Evolutionary conservation across 2,797 vertebrate genomes (phyloP), one percentile per base, ranked within the genome.

Genomic region (Lophotriccus pileatus): DNA sequence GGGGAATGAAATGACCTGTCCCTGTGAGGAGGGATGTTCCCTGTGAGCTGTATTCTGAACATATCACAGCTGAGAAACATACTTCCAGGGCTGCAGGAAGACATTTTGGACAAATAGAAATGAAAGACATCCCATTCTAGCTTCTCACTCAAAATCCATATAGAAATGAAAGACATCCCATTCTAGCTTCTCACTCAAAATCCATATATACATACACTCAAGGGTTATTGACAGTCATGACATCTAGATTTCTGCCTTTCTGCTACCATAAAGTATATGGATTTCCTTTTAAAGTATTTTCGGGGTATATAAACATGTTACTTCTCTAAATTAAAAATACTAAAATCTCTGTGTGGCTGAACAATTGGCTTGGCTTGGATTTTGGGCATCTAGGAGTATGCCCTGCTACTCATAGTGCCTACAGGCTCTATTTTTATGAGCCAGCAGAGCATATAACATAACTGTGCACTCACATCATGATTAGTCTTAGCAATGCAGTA

Each of bases 1-100:
- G 28, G 50, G 49, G 49, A 81, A 43, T 63, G 56, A 70, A 94
- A 88, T 93, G 80, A 89, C 80, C 56, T 82, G 60, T 89, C 34
- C 93, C 84, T 84, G 74, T 89, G 83, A 24, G 46, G 78, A 87
- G 64, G 64, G 59, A 74, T 89, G 63, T 94, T 94, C 91, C 77
- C 66, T 91, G 56, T 43, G 63, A 95, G 55, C 64, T 34, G 41
- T 80, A 89, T 95, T 96, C 87, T 88, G 94, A 73, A 95, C 89
- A 84, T 81, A 84, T 92, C 77, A 63, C 73, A 94, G 52, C 83
- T 77, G 41, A 87, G 83, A 91, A 92, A 76, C 64, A 30, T 52
- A 75, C 41, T 87, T 85, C 28, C 73, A 86, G 44, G 52, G 37
- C 91, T 91, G 55, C 74, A 84, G 62, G 43, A 84, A 37, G 53